phyloP scores from a whole-genome alignment of 1,140 invertebrate species.

The Mylabris phalerata region DNA sequence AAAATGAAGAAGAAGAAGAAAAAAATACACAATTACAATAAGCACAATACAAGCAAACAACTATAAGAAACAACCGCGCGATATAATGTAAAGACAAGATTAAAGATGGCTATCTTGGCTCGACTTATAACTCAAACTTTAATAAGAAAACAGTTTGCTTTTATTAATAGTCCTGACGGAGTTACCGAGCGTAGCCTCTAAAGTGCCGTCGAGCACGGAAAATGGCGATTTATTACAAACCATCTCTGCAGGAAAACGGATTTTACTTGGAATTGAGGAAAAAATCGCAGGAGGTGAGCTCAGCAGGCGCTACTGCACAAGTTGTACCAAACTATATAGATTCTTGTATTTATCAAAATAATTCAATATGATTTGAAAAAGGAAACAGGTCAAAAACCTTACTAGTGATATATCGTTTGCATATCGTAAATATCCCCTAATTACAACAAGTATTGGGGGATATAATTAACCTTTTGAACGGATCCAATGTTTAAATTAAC shows the following conservation, averaged over 20 bases:
- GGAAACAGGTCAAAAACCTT: neutral
- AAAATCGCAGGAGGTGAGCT: neutral
- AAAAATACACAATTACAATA: slow-evolving; percentile 21
- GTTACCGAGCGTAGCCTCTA: slow-evolving; percentile 14
- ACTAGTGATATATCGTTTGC: too few relatives aligned
- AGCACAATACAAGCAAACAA: too few relatives aligned
- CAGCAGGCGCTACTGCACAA: neutral
- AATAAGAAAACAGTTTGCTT: slow-evolving; percentile 31
- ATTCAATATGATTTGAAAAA: too few relatives aligned
- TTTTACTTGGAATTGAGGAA: slow-evolving; percentile 2
- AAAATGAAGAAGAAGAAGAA: slow-evolving; percentile 1
- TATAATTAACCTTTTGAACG: too few relatives aligned
- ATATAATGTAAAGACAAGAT: slow-evolving; percentile 34
- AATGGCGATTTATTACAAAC: slow-evolving; percentile 18
- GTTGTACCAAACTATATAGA: too few relatives aligned
- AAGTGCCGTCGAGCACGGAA: slow-evolving; percentile 22
- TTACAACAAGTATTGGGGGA: too few relatives aligned
- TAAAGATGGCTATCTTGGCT: slow-evolving; percentile 32
- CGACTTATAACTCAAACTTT: slow-evolving; percentile 34
- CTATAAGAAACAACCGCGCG: too few relatives aligned
- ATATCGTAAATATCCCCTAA: too few relatives aligned
- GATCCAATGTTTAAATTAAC: too few relatives aligned
- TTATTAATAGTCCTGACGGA: slow-evolving; percentile 28
- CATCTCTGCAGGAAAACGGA: slow-evolving; percentile 12
- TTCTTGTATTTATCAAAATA: too few relatives aligned